A percentile compares a stretch with the other conserved stretches of the same genome.
Evolutionary conservation across 2,113 vertebrate genomes (phyloP).

Genomic region (Myiopsitta monachus): DNA sequence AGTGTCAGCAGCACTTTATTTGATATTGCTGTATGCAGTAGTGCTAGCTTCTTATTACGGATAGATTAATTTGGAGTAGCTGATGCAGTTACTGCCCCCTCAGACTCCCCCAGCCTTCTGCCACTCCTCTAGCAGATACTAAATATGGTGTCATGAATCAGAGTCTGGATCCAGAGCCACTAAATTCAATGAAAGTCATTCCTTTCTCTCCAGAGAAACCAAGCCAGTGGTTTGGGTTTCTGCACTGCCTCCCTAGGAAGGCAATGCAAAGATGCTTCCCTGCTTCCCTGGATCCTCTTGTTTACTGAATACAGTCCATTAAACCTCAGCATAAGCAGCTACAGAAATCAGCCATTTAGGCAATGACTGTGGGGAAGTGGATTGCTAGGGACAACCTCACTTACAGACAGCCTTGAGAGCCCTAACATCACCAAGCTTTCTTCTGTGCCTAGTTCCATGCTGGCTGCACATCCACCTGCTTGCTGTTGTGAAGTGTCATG

Average conservation of each 20-base stretch:
- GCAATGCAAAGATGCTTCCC: not conserved
- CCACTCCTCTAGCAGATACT: not conserved
- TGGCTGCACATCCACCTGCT: not conserved
- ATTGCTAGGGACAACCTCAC: not conserved
- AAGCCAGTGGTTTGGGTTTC: not conserved
- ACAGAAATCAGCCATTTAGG: not conserved
- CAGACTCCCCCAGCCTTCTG: not conserved
- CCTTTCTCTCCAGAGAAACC: not conserved
- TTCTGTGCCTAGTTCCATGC: not conserved
- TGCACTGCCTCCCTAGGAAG: not conserved
- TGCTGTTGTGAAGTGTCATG: not conserved
- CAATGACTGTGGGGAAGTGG: not conserved
- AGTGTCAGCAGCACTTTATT: not conserved
- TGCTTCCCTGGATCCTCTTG: fast-evolving
- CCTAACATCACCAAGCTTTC: not conserved
- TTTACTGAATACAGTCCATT: not conserved
- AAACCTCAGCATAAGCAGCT: not conserved
- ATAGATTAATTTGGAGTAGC: not conserved
- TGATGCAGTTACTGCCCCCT: not conserved
- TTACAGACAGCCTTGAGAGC: not conserved
- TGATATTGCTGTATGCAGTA: not conserved
- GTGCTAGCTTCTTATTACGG: not conserved
- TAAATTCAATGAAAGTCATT: not conserved
- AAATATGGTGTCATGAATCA: not conserved
- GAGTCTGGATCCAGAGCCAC: not conserved